A percentile compares a stretch with the other conserved stretches of the same genome.
phyloP scores from a whole-genome alignment of 2,797 vertebrate species.

The Dicrostonyx torquatus region DNA sequence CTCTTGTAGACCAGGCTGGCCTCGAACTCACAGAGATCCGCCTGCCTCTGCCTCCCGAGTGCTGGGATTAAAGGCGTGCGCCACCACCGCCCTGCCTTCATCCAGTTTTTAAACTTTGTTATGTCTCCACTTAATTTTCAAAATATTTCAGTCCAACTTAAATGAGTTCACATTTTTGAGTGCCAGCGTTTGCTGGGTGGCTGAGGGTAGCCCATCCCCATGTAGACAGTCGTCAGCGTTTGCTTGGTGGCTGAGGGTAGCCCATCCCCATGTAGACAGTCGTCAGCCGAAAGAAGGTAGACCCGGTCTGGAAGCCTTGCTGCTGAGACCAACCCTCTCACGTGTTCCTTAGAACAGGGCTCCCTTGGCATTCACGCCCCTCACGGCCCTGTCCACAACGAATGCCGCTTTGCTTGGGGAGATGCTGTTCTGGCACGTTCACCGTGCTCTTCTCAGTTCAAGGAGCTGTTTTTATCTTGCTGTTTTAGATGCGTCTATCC shows the following conservation, averaged over 20 bases:
- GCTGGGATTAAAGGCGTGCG: background rate
- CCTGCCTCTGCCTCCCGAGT: background rate
- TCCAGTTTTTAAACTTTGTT: constrained; percentile 63
- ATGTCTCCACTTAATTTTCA: constrained; percentile 57
- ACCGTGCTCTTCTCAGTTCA: constrained; percentile 68
- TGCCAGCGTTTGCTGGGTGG: constrained; percentile 70
- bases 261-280: constrained; percentile 40
- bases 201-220: constrained; percentile 27
- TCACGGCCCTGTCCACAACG: constrained; percentile 41
- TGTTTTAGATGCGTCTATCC: constrained; percentile 35
- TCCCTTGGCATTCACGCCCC: background rate
- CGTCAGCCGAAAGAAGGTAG: constrained; percentile 49
- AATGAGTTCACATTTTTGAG: constrained; percentile 61
- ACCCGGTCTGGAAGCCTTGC: background rate
- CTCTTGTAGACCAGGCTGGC: background rate
- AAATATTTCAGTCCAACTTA: constrained; percentile 51
- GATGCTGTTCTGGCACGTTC: constrained; percentile 52
- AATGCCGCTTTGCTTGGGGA: constrained; percentile 12
- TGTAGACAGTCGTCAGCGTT: constrained; percentile 57
- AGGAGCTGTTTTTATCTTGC: constrained; percentile 60
- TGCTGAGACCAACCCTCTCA: background rate
- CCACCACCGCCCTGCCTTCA: background rate
- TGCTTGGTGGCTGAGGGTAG: constrained; percentile 52
- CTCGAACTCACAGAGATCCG: background rate
- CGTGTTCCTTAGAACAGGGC: background rate